These are phyloP conservation scores for Dendrocopos noguchii DNA, from an alignment of 2,113 vertebrate genomes.

Conservation along the genomic window DNA sequence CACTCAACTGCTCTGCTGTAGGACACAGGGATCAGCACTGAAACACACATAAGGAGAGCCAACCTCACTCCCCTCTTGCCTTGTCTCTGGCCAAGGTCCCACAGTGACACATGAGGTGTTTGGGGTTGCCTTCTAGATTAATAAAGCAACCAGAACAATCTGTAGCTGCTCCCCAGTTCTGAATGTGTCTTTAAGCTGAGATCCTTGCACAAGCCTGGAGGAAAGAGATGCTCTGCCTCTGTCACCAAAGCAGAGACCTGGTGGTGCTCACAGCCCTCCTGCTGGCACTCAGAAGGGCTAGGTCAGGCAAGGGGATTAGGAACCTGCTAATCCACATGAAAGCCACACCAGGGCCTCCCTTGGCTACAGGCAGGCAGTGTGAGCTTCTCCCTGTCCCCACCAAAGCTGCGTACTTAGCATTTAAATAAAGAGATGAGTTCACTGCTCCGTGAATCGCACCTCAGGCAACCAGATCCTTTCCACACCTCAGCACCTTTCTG, in stretches of 20 bases:
- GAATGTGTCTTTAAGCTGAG: background rate
- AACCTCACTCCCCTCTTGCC: background rate
- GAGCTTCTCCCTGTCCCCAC: background rate
- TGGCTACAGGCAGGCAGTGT: fast-evolving
- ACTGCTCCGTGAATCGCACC: background rate
- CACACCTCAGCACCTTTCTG: background rate
- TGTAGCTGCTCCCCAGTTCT: background rate
- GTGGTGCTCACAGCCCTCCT: background rate
- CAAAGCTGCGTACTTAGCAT: background rate
- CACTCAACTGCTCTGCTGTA: fast-evolving
- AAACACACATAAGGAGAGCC: background rate
- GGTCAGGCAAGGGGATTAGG: background rate
- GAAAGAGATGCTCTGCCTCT: background rate
- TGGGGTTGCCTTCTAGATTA: background rate
- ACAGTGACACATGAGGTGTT: background rate
- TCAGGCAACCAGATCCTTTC: background rate
- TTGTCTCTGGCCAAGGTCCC: background rate
- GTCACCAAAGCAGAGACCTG: background rate
- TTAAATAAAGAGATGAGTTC: background rate
- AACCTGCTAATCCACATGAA: fast-evolving
- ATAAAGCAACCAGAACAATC: background rate
- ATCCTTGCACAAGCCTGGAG: background rate
- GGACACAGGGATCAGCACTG: background rate
- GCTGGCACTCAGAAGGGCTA: background rate
- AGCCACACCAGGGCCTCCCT: background rate